A percentile compares a stretch with the other conserved stretches of the same genome.
These are phyloP conservation scores for Ceratitis capitata DNA, from an alignment of 1,140 invertebrate genomes.

Conservation along the genomic window DNA sequence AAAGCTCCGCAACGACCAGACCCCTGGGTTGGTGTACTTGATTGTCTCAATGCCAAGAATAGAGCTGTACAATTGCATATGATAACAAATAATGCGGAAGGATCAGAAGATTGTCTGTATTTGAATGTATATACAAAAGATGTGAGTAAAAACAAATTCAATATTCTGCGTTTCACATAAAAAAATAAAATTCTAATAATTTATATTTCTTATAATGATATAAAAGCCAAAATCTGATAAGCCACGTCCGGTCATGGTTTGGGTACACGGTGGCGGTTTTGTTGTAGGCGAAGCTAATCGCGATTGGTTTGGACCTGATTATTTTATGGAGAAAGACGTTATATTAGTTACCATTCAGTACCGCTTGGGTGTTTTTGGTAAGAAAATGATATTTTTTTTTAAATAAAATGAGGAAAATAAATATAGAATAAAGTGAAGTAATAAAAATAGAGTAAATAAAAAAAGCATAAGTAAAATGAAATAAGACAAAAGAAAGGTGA, in stretches of 20 bases:
- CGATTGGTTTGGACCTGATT: conserved; percentile 67
- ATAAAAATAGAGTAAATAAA: too few relatives aligned
- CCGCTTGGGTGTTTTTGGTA: conserved; percentile 66
- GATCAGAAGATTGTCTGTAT: conserved; percentile 76
- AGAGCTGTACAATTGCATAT: conserved; percentile 61
- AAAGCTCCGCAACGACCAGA: conserved; percentile 66
- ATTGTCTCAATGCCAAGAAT: conserved; percentile 62
- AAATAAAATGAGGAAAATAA: neutral
- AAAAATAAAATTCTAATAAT: neutral
- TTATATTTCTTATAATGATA: neutral
- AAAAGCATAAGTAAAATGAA: too few relatives aligned
- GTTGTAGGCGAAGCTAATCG: conserved; percentile 65
- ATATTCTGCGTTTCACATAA: too few relatives aligned
- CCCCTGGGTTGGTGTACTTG: conserved; percentile 54
- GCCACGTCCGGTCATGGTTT: conserved; percentile 57
- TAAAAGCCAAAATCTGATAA: conserved; percentile 51
- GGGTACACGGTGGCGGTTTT: conserved; percentile 76
- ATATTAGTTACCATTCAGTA: conserved; percentile 67
- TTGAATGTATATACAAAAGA: conserved; percentile 75
- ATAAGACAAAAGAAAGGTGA: too few relatives aligned
- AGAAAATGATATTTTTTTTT: neutral
- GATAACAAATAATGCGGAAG: conserved; percentile 56
- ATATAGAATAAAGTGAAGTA: too few relatives aligned
- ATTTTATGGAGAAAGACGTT: conserved; percentile 69
- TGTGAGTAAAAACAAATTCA: conserved; percentile 66